Conservation (phyloP, 37 sponge, comb jelly and placozoan species). For the Eunapius fragilis region DNA sequence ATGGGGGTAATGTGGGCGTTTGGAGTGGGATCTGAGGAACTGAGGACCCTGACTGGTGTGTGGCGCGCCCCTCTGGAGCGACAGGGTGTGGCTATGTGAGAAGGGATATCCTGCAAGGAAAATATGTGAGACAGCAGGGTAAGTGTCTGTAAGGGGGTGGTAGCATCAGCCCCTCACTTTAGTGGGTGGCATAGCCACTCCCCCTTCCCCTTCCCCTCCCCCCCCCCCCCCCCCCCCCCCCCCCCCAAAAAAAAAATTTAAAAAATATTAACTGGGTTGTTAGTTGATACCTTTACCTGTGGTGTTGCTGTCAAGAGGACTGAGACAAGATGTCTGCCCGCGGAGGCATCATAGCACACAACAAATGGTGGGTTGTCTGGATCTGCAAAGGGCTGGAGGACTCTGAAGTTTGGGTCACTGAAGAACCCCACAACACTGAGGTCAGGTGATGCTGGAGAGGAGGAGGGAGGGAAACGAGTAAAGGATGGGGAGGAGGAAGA, state of each 20-base stretch:
- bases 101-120: slow-evolving; percentile 25
- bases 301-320: slow-evolving; percentile 16
- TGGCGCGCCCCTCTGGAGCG: slow-evolving; percentile 7
- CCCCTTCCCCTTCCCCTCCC: too few species aligned
- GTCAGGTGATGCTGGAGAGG: slow-evolving; percentile 24
- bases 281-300: slow-evolving; percentile 38
- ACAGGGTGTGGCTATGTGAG: slow-evolving; percentile 28
- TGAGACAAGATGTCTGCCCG: slow-evolving; percentile 51
- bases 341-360: slow-evolving; percentile 16
- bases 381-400: slow-evolving; percentile 23
- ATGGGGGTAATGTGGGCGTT: slow-evolving; percentile 19
- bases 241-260: too few species aligned
- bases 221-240: too few species aligned
- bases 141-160: too few species aligned
- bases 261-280: too few species aligned
- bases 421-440: slow-evolving; percentile 30
- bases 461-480: too few species aligned
- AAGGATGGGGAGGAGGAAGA: too few species aligned
- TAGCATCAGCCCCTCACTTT: too few species aligned
- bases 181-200: too few species aligned
- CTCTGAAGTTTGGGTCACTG: slow-evolving; percentile 29
- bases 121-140: not conserved
- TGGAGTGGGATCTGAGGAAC: slow-evolving; percentile 45
- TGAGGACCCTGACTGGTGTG: slow-evolving; percentile 10
- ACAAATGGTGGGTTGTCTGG: slow-evolving; percentile 27